These are phyloP conservation scores for Tineola bisselliella DNA, from an alignment of 2,888 invertebrate species.

Conservation along the genomic window DNA sequence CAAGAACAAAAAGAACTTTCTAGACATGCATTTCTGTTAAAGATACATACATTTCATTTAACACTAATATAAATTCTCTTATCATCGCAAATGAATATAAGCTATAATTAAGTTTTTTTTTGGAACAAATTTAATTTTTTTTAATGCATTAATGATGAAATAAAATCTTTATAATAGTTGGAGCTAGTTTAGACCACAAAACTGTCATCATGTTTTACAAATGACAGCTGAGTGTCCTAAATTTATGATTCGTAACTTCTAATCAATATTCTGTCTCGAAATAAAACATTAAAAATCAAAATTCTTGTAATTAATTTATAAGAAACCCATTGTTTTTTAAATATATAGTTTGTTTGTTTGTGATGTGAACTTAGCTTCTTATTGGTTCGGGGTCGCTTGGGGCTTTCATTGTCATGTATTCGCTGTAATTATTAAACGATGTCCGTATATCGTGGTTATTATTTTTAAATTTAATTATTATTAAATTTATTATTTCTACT, in stretches of 20 bases:
- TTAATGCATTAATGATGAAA: no score
- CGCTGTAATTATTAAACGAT: not conserved
- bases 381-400: not conserved
- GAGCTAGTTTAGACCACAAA: no score
- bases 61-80: not conserved
- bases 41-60: not conserved
- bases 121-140: no score
- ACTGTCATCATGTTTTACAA: no score
- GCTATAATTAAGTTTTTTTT: no score
- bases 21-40: slow-evolving; percentile 75
- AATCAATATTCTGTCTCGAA: no score
- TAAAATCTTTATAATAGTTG: no score
- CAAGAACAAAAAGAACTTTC: slow-evolving; percentile 78
- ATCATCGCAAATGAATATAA: not conserved
- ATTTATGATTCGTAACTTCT: no score
- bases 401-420: slow-evolving; percentile 19
- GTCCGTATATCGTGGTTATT: not conserved
- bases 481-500: not conserved
- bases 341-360: slow-evolving; percentile 21
- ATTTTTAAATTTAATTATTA: no score
- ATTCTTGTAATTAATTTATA: no score
- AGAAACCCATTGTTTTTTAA: not conserved
- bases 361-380: slow-evolving; percentile 23
- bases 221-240: no score
- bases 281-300: no score